Evolutionary conservation across 23 tunicate genomes (phyloP).

Genomic region (Trididemnum clinides): DNA sequence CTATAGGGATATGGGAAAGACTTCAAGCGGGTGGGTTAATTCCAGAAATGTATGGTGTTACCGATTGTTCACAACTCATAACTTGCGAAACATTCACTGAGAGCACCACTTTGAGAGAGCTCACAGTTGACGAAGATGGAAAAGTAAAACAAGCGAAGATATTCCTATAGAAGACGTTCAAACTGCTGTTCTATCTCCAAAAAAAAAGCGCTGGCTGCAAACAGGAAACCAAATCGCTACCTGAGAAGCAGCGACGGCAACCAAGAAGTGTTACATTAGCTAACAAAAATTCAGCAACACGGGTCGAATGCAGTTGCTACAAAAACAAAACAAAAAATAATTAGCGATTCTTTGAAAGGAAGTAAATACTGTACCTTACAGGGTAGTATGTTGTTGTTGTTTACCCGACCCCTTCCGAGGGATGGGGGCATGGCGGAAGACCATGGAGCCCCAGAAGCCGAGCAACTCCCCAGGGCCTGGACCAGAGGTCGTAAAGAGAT

Average conservation of each 20-base stretch:
- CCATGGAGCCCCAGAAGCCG: no score
- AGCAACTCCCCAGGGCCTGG: no score
- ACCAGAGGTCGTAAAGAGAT: no score
- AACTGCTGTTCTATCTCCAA: neutral
- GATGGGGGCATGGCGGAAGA: no score
- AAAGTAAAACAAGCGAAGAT: neutral
- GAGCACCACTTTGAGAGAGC: neutral
- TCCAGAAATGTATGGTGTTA: neutral
- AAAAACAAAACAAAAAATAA: neutral
- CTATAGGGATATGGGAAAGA: neutral
- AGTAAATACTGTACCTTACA: neutral
- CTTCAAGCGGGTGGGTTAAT: neutral
- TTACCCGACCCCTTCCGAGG: no score
- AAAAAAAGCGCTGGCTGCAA: neutral
- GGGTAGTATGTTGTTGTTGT: no score
- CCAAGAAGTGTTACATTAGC: no score
- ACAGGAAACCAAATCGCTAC: neutral
- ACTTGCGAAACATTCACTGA: no score
- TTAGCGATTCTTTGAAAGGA: neutral
- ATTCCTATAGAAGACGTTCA: neutral
- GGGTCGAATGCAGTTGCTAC: neutral
- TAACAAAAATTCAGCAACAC: no score
- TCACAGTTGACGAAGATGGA: neutral
- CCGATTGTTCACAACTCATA: neutral
- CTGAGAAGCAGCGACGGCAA: neutral